Evolutionary conservation across 2,113 vertebrate genomes (phyloP).

Genomic region (Datnioides undecimradiatus): DNA sequence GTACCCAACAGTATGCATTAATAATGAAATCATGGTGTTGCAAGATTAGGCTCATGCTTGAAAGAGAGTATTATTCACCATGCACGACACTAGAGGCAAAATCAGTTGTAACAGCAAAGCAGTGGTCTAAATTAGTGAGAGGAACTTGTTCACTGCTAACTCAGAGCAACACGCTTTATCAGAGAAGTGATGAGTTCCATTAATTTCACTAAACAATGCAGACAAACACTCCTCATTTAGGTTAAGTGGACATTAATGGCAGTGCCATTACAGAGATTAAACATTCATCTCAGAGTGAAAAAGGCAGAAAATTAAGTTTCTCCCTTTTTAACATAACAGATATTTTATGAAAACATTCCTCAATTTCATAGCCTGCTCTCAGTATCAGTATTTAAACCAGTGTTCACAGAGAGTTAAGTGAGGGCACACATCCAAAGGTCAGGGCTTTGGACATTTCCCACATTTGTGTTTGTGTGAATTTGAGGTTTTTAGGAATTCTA

Average conservation of each 20-base stretch:
- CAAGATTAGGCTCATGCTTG: constrained; percentile 17
- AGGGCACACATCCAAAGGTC: neutral
- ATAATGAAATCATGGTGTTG: constrained; percentile 54
- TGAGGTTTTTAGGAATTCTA: neutral
- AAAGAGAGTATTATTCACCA: constrained; percentile 9
- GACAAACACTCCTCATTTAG: constrained; percentile 62
- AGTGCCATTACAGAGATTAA: constrained; percentile 62
- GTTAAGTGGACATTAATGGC: constrained; percentile 75
- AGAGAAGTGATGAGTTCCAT: constrained; percentile 54
- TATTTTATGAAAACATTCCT: constrained; percentile 4
- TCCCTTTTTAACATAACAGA: neutral
- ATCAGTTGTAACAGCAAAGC: neutral
- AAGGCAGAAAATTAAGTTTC: constrained; percentile 66
- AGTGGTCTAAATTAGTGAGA: neutral
- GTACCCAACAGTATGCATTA: constrained; percentile 63
- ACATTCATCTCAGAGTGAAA: constrained; percentile 59
- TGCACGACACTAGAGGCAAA: neutral
- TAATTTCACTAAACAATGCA: constrained; percentile 58
- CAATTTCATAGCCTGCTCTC: neutral
- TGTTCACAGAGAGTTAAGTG: neutral
- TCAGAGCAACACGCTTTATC: constrained; percentile 20
- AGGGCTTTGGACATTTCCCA: neutral
- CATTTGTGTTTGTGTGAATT: neutral
- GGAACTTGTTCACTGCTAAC: constrained; percentile 4
- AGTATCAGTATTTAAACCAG: neutral